These are phyloP conservation scores for Oreocharis arfaki DNA, from an alignment of 2,113 vertebrate genomes.

Conservation along the genomic window DNA sequence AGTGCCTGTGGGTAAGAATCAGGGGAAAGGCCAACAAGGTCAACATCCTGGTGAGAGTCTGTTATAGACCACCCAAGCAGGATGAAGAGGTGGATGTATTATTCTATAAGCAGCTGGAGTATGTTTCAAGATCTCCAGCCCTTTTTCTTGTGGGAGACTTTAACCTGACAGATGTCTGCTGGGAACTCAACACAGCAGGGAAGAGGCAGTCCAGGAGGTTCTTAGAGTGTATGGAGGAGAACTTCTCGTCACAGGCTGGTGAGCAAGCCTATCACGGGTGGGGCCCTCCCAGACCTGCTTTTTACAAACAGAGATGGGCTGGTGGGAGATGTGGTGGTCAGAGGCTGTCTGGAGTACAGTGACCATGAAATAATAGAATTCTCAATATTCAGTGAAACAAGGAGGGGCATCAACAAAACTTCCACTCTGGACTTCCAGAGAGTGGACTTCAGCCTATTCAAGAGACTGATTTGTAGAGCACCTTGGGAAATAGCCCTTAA, in stretches of 20 bases:
- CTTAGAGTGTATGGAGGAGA: neutral
- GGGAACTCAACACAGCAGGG: neutral
- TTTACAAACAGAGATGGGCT: neutral
- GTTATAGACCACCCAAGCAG: neutral
- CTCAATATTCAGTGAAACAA: neutral
- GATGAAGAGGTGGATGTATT: neutral
- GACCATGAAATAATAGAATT: neutral
- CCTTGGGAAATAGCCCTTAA: too few relatives aligned
- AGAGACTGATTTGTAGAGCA: too few relatives aligned
- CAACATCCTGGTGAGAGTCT: neutral
- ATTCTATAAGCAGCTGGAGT: neutral
- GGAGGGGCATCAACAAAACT: neutral
- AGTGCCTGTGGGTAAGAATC: neutral
- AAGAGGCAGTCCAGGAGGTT: neutral
- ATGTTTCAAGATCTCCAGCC: neutral
- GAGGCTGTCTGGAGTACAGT: neutral
- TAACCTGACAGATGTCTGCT: neutral
- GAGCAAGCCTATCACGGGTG: neutral
- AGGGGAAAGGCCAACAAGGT: neutral
- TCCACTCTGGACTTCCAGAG: too few relatives aligned
- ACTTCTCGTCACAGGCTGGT: neutral
- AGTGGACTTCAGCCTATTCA: too few relatives aligned
- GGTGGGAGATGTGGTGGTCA: neutral
- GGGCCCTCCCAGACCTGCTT: neutral
- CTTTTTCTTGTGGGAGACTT: neutral